Evolutionary conservation across 2,888 invertebrate species (phyloP).

Genomic region (Cetonia aurata): DNA sequence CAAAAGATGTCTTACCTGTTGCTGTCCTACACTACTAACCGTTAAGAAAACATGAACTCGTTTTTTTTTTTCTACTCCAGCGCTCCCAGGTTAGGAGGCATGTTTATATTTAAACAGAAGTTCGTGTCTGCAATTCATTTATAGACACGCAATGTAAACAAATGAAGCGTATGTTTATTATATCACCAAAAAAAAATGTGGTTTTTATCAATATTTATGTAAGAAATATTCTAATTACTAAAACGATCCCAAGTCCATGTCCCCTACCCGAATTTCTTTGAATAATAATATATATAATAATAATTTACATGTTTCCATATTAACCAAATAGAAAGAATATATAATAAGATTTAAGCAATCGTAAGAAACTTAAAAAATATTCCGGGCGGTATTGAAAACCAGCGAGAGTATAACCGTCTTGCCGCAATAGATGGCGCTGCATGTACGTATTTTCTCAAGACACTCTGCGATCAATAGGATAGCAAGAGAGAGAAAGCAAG

Average conservation of each 20-base stretch:
- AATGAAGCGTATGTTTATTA: slow-evolving; percentile 29
- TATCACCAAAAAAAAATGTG: slow-evolving; percentile 23
- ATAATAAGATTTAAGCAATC: not conserved
- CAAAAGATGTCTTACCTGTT: slow-evolving; percentile 62
- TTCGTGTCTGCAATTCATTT: slow-evolving; percentile 32
- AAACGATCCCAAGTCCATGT: not conserved
- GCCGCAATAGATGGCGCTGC: slow-evolving; percentile 28
- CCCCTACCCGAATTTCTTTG: too few species aligned
- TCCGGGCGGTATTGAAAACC: not conserved
- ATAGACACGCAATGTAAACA: slow-evolving; percentile 24
- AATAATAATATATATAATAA: too few species aligned
- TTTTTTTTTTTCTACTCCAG: slow-evolving; percentile 26
- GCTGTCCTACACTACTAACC: slow-evolving; percentile 54
- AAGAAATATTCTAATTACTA: slow-evolving; percentile 22
- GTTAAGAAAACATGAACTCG: slow-evolving; percentile 51
- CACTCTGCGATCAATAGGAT: slow-evolving; percentile 21
- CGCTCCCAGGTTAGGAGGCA: slow-evolving; percentile 30
- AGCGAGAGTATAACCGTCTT: slow-evolving; percentile 7
- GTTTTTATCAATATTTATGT: slow-evolving; percentile 35
- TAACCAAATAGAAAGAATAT: not conserved
- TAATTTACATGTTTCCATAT: not conserved
- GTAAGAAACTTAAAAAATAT: not conserved
- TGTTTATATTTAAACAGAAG: slow-evolving; percentile 31
- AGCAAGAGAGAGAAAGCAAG: not conserved
- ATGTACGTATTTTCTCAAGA: slow-evolving; percentile 39